Conservation (phyloP, 1,140 invertebrate genomes). For the Latrodectus geometricus region DNA sequence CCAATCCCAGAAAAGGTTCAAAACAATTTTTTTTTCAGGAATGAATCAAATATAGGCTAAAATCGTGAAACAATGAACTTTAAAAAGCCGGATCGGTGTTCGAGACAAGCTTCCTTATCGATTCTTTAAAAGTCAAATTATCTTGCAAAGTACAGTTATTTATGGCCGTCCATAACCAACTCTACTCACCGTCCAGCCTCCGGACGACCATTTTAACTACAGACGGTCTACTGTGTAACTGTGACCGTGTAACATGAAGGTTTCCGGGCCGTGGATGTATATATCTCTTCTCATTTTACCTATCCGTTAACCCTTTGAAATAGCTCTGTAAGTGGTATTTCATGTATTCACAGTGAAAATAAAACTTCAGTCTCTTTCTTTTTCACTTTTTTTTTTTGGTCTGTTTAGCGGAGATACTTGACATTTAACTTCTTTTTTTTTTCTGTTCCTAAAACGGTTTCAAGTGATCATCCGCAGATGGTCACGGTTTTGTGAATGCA, state of each 20-base stretch:
- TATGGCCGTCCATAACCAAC: not conserved
- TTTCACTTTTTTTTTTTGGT: not conserved
- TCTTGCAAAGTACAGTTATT: not conserved
- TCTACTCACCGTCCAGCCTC: not conserved
- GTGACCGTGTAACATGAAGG: slow-evolving; percentile 40
- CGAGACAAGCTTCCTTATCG: not conserved
- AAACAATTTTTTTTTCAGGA: too few species aligned
- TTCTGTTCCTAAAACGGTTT: not conserved
- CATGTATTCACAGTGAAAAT: slow-evolving; percentile 11
- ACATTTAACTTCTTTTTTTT: not conserved
- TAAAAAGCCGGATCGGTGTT: not conserved
- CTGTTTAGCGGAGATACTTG: not conserved
- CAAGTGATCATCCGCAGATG: not conserved
- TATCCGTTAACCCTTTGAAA: not conserved
- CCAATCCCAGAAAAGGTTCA: too few species aligned
- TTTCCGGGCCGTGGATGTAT: slow-evolving; percentile 4
- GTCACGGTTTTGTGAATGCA: slow-evolving; percentile 18
- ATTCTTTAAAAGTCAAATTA: not conserved
- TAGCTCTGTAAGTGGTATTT: slow-evolving; percentile 9
- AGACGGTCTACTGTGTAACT: slow-evolving; percentile 36
- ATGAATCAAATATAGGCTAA: not conserved
- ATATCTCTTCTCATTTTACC: not conserved
- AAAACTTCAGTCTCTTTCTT: not conserved
- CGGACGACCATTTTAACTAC: slow-evolving; percentile 15
- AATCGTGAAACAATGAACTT: not conserved